These are phyloP conservation scores for Crossocerus cetratus DNA, from an alignment of 2,888 invertebrate species.

Conservation along the genomic window DNA sequence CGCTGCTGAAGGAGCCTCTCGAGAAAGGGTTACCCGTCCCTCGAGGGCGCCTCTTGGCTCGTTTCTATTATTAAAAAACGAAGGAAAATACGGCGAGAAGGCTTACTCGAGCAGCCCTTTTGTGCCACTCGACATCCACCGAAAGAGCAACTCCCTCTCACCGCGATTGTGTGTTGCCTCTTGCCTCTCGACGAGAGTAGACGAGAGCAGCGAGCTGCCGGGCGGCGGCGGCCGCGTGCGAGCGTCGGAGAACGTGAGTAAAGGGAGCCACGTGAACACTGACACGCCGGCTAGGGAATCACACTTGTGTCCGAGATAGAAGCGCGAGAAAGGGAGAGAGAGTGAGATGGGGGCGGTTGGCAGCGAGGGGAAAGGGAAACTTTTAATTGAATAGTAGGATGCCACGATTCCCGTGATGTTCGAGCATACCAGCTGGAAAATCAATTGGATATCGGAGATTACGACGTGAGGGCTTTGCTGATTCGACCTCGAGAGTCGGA, in stretches of 20 bases:
- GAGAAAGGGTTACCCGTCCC: slow-evolving; percentile 41
- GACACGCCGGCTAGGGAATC: too few relatives aligned
- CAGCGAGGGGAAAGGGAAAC: slow-evolving; percentile 55
- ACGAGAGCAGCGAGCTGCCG: slow-evolving; percentile 18
- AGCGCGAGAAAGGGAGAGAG: slow-evolving; percentile 12
- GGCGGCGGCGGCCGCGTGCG: slow-evolving; percentile 7
- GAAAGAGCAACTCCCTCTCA: slow-evolving; percentile 52
- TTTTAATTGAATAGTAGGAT: slow-evolving; percentile 71
- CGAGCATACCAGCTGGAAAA: slow-evolving; percentile 69
- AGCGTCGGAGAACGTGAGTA: slow-evolving; percentile 54
- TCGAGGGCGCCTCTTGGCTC: slow-evolving; percentile 22
- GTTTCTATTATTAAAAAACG: slow-evolving; percentile 46
- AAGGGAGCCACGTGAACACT: slow-evolving; percentile 7
- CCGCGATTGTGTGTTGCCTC: slow-evolving; percentile 48
- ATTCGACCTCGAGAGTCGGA: slow-evolving; percentile 57
- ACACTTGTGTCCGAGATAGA: too few relatives aligned
- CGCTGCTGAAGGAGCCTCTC: slow-evolving; percentile 37
- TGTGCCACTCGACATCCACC: slow-evolving; percentile 62
- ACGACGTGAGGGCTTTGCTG: slow-evolving; percentile 71
- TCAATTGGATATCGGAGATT: slow-evolving; percentile 72
- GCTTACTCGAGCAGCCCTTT: slow-evolving; percentile 59
- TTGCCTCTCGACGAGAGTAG: slow-evolving; percentile 61
- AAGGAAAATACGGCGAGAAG: slow-evolving; percentile 51
- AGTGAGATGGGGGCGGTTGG: slow-evolving; percentile 42
- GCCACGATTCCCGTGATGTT: slow-evolving; percentile 64